A percentile compares a stretch with the other conserved stretches of the same genome.
Conservation (phyloP, 2,113 vertebrate genomes). For the Pseudolaguvia tuberculata region DNA sequence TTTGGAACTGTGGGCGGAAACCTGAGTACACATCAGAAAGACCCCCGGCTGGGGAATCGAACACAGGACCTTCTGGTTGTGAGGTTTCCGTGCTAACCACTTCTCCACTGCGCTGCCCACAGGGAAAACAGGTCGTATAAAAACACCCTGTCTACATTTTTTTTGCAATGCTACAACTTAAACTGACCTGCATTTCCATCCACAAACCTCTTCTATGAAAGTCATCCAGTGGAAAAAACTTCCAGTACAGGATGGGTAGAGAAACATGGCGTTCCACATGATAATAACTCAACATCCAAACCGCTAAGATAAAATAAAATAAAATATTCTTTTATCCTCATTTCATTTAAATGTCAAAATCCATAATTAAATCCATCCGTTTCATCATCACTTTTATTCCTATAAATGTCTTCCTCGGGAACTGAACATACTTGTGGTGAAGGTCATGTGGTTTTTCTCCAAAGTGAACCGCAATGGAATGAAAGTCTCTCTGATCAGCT, state of each 20-base stretch:
- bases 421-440: conserved; percentile 45
- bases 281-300: conserved; percentile 37
- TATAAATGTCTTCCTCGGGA: conserved; percentile 40
- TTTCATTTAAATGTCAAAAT: conserved; percentile 38
- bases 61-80: too few species aligned
- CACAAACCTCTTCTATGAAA: conserved; percentile 43
- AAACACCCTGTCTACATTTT: background rate
- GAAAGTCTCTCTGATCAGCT: conserved; percentile 33
- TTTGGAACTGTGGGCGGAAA: too few species aligned
- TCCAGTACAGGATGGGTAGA: conserved; percentile 36
- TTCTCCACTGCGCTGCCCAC: too few species aligned
- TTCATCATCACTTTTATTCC: conserved; percentile 41
- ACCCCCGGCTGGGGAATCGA: too few species aligned
- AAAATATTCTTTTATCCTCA: too few species aligned
- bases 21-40: too few species aligned
- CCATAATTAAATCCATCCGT: conserved; percentile 43
- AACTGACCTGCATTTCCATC: conserved; percentile 36
- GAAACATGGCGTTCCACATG: conserved; percentile 55
- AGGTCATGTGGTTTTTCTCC: conserved; percentile 40
- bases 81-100: too few species aligned
- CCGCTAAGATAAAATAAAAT: background rate
- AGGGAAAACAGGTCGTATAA: background rate
- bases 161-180: conserved; percentile 11
- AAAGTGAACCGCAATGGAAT: conserved; percentile 24
- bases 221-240: conserved; percentile 56